Percentiles rank a stretch among this genome's conserved stretches.
Evolutionary conservation across 1,140 invertebrate genomes (phyloP).

Genomic region (Drosophila kepulauana): DNA sequence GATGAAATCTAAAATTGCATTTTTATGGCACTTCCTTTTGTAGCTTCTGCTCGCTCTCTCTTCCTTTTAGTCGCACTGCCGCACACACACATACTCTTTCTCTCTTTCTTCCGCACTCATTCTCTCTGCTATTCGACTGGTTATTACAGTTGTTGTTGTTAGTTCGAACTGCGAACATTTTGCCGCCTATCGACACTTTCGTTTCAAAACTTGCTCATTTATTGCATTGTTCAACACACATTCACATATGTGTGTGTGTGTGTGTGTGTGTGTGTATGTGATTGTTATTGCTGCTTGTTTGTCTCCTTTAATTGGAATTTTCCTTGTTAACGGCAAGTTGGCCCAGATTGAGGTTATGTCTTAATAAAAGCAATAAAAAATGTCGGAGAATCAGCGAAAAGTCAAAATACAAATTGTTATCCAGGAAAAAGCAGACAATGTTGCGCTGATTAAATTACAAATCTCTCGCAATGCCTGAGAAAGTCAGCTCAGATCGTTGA

Average conservation of each 20-base stretch:
- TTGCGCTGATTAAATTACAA: constrained; percentile 68
- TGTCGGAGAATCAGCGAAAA: constrained; percentile 23
- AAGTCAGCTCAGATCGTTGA: constrained; percentile 36
- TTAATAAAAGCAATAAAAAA: constrained; percentile 35
- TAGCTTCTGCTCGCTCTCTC: constrained; percentile 24
- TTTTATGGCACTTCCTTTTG: constrained; percentile 78
- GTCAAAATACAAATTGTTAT: constrained; percentile 30
- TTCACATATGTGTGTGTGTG: not conserved
- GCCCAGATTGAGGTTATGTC: constrained; percentile 41
- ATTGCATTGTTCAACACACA: constrained; percentile 28
- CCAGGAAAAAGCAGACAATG: constrained; percentile 48
- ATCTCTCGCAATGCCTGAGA: constrained; percentile 47
- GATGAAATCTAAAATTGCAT: constrained; percentile 83
- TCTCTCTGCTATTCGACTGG: constrained; percentile 16
- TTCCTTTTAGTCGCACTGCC: constrained; percentile 11
- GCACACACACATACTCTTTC: not conserved
- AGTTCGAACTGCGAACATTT: constrained; percentile 25
- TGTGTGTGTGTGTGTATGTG: constrained; percentile 23
- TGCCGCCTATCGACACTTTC: constrained; percentile 75
- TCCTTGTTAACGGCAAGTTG: constrained; percentile 19
- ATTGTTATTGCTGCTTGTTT: constrained; percentile 41
- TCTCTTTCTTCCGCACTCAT: constrained; percentile 10
- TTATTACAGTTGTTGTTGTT: constrained; percentile 12
- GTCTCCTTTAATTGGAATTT: constrained; percentile 19
- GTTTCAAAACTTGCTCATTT: constrained; percentile 67